Base-by-base conservation (phyloP, 2,888 invertebrate species). In the Matsumyia berberina region DNA sequence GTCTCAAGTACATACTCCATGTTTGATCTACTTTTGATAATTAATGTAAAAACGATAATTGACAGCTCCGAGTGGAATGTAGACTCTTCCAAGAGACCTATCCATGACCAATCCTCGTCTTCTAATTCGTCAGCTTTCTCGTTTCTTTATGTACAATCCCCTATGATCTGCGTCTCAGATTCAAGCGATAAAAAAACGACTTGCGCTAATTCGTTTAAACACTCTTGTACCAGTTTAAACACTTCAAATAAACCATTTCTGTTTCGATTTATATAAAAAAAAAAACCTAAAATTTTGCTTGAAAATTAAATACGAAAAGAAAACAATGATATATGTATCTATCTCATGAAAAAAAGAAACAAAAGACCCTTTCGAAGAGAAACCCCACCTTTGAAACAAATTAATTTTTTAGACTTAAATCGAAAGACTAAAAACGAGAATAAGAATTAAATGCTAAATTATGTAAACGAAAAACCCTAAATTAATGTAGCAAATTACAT, bases 401-500 rank as follows among this genome's bases (percentile, higher is more conserved):
- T 17, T 35, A 67, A 39, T 67, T 49, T 17, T 69, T 79, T 83
- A 74, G 79, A 83, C 74, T 79, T 83, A 53, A 79, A 79, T 85
- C 24, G 55, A 79, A 70, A 85, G 79, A 85, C 83, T 85, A 74
- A 78, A 67, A 60, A 57, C 53, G 15, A 73, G 31, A 37, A 37
- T 39, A 64, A 74, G 73, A 66, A 19, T 58, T 24, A 24, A 64
- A 73, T 66, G 4, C 44, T 57, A 69, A 74, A 55, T 49, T 42
- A 62, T 74, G 19, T 55, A 81, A 82, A 42, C 31, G 19, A 72
- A 64, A n/a, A 70, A 24, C 42, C 37, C 67, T 74, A 85, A 73
- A 64, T 78, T 70, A 58, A 79, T 70, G 24, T 85, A 85, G 83
- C 73, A 74, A 85, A 85, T 85, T 79, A 83, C 58, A 70, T 44